phyloP scores from a whole-genome alignment of 2,113 vertebrate species.

The Columba janthina region DNA sequence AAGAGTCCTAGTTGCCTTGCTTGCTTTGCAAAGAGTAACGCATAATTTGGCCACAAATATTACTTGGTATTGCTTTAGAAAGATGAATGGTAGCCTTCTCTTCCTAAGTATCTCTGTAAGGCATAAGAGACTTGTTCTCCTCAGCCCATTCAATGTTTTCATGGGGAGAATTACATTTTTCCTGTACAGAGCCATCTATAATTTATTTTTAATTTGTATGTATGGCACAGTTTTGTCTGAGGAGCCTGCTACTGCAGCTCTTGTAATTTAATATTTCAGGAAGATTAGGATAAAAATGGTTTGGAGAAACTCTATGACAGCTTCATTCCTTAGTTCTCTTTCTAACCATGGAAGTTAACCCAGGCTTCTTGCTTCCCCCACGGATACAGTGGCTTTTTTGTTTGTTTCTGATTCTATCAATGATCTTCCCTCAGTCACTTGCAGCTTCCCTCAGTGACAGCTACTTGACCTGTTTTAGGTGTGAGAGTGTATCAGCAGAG shows the following conservation, averaged over 20 bases:
- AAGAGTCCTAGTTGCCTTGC: background rate
- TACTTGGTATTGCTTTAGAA: background rate
- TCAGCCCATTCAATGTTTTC: background rate
- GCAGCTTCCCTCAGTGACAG: background rate
- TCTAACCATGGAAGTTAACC: background rate
- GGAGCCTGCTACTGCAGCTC: background rate
- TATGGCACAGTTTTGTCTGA: background rate
- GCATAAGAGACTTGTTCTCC: background rate
- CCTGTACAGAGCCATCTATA: background rate
- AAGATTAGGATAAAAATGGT: slow-evolving; percentile 19
- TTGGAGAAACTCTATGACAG: background rate
- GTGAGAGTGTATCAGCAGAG: background rate
- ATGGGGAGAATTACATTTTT: slow-evolving; percentile 8
- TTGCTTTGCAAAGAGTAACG: background rate
- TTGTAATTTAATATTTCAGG: slow-evolving; percentile 28
- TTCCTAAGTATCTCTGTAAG: background rate
- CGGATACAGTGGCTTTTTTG: background rate
- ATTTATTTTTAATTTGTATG: slow-evolving; percentile 40
- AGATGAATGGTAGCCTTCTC: background rate
- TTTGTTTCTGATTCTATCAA: background rate
- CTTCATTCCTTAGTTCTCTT: background rate
- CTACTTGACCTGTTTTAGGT: background rate
- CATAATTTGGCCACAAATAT: background rate
- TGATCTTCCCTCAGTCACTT: background rate
- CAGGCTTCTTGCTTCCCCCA: background rate